Conservation (phyloP, 2,113 vertebrate species). For the Jacana jacana region DNA sequence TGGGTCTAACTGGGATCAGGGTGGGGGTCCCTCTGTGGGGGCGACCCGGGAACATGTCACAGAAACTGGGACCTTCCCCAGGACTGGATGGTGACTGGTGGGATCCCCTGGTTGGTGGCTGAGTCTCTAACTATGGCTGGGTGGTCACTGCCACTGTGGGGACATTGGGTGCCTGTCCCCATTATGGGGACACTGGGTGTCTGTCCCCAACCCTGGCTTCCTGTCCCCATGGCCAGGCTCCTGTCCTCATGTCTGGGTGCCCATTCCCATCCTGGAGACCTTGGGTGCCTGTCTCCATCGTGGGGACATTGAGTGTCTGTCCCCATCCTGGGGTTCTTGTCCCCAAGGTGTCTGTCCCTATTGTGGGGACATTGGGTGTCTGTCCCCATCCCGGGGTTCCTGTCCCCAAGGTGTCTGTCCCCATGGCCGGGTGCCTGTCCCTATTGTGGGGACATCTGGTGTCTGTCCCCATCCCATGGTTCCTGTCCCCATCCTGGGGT, state of each 20-base stretch:
- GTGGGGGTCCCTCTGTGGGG: neutral
- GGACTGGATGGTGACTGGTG: neutral
- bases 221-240: too few relatives aligned
- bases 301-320: neutral
- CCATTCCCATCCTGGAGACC: too few relatives aligned
- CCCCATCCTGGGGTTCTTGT: too few relatives aligned
- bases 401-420: too few relatives aligned
- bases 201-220: too few relatives aligned
- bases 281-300: accelerated
- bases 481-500: too few relatives aligned
- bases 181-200: too few relatives aligned
- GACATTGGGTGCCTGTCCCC: neutral
- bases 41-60: neutral
- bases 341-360: too few relatives aligned
- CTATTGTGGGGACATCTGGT: neutral
- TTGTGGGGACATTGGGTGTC: neutral
- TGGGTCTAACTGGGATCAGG: neutral
- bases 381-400: neutral
- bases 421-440: too few relatives aligned
- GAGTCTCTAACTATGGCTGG: neutral
- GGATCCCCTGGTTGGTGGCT: too few relatives aligned
- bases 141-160: neutral
- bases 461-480: neutral
- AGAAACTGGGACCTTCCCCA: neutral
- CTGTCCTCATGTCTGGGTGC: too few relatives aligned